Percentiles rank a stretch among this genome's conserved stretches.
phyloP scores from a whole-genome alignment of 2,797 vertebrate species.

The Diplodus sargus region DNA sequence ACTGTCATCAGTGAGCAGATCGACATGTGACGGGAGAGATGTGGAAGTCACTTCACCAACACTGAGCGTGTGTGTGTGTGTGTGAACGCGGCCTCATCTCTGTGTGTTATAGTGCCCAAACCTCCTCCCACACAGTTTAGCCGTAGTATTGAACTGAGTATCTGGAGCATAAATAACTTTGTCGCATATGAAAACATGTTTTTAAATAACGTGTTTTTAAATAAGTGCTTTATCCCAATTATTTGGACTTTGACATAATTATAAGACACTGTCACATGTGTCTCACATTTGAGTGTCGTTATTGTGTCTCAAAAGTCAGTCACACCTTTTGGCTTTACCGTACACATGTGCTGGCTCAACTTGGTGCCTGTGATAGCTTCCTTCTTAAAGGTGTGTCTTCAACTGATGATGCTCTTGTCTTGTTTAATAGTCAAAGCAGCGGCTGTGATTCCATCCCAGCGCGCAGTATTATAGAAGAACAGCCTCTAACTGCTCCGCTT shows the following conservation, averaged over 20 bases:
- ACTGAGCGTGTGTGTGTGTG: background rate
- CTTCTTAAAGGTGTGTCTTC: too few relatives aligned
- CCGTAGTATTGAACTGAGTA: background rate
- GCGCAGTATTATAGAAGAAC: too few relatives aligned
- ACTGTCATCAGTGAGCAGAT: background rate
- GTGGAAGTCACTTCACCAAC: background rate
- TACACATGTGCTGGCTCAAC: too few relatives aligned
- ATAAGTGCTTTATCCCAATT: background rate
- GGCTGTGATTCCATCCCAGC: too few relatives aligned
- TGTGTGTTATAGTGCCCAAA: background rate
- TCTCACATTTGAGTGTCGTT: too few relatives aligned
- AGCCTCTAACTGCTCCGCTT: too few relatives aligned
- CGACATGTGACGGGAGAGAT: background rate
- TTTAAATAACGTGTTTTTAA: background rate
- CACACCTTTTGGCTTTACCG: too few relatives aligned
- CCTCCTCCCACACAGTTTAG: background rate
- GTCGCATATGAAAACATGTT: background rate
- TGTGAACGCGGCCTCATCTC: background rate
- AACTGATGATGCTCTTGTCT: too few relatives aligned
- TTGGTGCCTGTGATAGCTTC: too few relatives aligned
- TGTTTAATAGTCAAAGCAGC: too few relatives aligned
- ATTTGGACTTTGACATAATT: background rate
- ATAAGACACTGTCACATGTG: too few relatives aligned
- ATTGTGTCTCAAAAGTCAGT: too few relatives aligned
- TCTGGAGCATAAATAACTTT: background rate